phyloP scores from a whole-genome alignment of 2,113 vertebrate species.

The Bubo scandiacus region DNA sequence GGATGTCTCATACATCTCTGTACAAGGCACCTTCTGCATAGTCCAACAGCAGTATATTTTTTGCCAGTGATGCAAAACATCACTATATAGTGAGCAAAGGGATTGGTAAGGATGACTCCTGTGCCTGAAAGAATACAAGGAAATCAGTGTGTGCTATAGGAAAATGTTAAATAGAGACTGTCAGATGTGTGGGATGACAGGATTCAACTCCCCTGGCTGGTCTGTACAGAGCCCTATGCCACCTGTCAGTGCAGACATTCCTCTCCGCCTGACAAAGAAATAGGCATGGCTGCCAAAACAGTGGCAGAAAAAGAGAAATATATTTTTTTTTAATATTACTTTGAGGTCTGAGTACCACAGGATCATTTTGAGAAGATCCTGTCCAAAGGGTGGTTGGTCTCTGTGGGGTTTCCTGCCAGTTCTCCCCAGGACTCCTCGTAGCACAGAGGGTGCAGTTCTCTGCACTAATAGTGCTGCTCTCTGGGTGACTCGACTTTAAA shows the following conservation, averaged over 20 bases:
- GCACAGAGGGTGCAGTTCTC: neutral
- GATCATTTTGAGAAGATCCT: neutral
- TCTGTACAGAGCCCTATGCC: neutral
- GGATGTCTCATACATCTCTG: neutral
- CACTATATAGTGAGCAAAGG: neutral
- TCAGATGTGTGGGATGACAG: neutral
- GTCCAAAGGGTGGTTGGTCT: neutral
- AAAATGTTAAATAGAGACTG: neutral
- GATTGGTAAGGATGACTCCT: neutral
- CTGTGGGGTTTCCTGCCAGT: neutral
- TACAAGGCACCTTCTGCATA: neutral
- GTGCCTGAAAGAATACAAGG: neutral
- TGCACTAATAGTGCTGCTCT: neutral
- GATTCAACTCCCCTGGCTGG: neutral
- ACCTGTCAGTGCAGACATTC: neutral
- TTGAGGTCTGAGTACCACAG: neutral
- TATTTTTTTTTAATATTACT: neutral
- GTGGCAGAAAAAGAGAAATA: neutral
- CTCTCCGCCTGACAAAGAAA: neutral
- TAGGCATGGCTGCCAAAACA: neutral
- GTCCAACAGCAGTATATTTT: neutral
- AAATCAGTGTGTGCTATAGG: neutral
- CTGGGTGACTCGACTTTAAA: neutral
- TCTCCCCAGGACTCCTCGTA: neutral
- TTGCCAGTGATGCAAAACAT: neutral